Base-by-base conservation (phyloP, 2,797 vertebrate genomes). In the Liparis tanakae region DNA sequence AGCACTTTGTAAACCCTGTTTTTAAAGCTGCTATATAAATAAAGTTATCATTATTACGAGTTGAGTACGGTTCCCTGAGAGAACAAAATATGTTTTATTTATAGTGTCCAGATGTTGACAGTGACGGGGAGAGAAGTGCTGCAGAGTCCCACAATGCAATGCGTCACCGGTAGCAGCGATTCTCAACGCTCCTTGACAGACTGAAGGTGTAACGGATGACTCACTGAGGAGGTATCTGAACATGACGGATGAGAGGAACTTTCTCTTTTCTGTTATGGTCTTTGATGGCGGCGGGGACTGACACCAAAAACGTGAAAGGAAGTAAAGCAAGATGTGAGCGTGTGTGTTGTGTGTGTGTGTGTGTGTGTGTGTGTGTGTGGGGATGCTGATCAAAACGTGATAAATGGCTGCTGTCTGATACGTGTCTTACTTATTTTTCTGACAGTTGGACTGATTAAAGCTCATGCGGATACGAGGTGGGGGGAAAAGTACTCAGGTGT, bases 171-270 rank as follows among this genome's bases (percentile, higher is more conserved):
- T 36, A 72, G 72, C 30, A 43, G 66, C 33, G 41, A 39, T 67
- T 80, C 59, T 54, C 79, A 75, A 81, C 72, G 67, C 64, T 55
- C 8, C 55, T 22, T 74, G 77, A 86, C 82, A 78, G 73, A 73
- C 53, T 15, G 63, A 70, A 67, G 72, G 70, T 67, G 70, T 78
- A 85, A 85, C 81, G 56, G 83, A 84, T 83, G 56, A 84, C 82
- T 83, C 70, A 84, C 66, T 36, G 74, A 74, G 73, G 55, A 33
- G 72, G 80, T 79, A 72, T 73, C 70, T 55, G 68, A 74, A 78
- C 34, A 22, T 76, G 77, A 80, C 71, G 80, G 82, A 86, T 85
- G 70, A 83, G 41, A 75, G 74, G 51, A 14, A 62, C 25, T 64
- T 62, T 48, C 76, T 62, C 55, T 63, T 79, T 77, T 46, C 54